Percentiles rank a stretch among this genome's conserved stretches.
These are phyloP conservation scores for Drosophila sturtevanti DNA, from an alignment of 1,140 invertebrate species.

Conservation along the genomic window DNA sequence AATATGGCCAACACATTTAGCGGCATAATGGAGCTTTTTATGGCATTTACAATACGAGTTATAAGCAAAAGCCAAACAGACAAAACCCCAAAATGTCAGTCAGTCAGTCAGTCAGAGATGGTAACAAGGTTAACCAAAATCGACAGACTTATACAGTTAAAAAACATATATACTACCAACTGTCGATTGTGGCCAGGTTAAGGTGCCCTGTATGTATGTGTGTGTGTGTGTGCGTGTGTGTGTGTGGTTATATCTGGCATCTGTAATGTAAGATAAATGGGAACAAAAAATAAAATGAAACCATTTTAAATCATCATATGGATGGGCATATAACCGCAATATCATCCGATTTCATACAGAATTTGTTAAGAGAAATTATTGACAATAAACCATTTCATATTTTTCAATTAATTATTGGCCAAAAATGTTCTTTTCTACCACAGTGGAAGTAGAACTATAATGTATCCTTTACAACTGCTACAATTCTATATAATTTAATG, in stretches of 20 bases:
- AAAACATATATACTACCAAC: slow-evolving; percentile 12
- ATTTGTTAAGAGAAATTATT: no score
- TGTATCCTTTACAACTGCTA: no score
- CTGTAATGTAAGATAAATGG: neutral
- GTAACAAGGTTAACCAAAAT: no score
- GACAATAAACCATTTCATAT: no score
- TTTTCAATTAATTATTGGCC: no score
- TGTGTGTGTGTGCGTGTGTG: neutral
- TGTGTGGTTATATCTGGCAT: neutral
- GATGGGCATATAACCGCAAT: neutral
- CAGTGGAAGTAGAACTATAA: no score
- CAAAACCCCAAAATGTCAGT: slow-evolving; percentile 7
- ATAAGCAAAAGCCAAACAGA: slow-evolving; percentile 21
- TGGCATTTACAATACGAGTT: slow-evolving; percentile 61
- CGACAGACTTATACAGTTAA: neutral
- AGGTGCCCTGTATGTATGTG: neutral
- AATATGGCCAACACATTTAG: slow-evolving; percentile 40
- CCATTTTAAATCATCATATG: neutral
- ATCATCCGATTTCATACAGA: neutral
- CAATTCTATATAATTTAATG: no score
- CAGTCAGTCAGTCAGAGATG: slow-evolving; percentile 1
- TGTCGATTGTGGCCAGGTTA: slow-evolving; percentile 1
- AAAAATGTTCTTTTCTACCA: no score
- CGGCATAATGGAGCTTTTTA: slow-evolving; percentile 50
- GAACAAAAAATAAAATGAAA: neutral